A percentile compares a stretch with the other conserved stretches of the same genome.
These are phyloP conservation scores for Drepana arcuata DNA, from an alignment of 1,140 invertebrate genomes.

Conservation along the genomic window DNA sequence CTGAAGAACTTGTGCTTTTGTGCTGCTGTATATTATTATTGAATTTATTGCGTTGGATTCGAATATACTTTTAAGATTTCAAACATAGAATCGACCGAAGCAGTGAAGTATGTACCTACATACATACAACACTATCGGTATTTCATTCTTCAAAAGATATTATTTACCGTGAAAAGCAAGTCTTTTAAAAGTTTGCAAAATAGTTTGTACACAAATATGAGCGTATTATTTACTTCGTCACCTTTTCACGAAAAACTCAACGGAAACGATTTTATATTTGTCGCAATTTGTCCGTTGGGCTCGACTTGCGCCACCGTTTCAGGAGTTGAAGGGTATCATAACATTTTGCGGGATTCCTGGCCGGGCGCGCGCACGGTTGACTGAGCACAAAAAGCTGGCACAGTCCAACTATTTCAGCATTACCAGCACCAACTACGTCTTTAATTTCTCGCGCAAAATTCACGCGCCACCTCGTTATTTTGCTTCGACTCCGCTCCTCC, in stretches of 20 bases:
- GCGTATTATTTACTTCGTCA: background rate
- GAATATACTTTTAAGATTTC: too few species aligned
- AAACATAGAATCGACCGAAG: too few species aligned
- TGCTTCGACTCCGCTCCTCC: constrained; percentile 22
- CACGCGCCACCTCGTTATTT: constrained; percentile 41
- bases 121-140: too few species aligned
- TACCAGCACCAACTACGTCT: constrained; percentile 8
- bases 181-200: too few species aligned
- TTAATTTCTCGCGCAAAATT: constrained; percentile 19
- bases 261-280: constrained; percentile 22
- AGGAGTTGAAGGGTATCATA: constrained; percentile 25
- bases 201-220: too few species aligned
- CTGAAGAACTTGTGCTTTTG: too few species aligned
- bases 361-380: constrained; percentile 22
- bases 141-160: too few species aligned
- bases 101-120: too few species aligned
- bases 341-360: constrained; percentile 26
- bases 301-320: constrained; percentile 3
- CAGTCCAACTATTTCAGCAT: constrained; percentile 15
- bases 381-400: constrained; percentile 22
- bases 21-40: too few species aligned
- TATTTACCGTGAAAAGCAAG: too few species aligned
- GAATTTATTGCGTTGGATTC: too few species aligned
- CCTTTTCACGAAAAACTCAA: background rate
- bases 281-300: constrained; percentile 15